Percentiles rank a stretch among this genome's conserved stretches.
These are phyloP conservation scores for Pipa parva DNA, from an alignment of 2,113 vertebrate species.

Conservation along the genomic window DNA sequence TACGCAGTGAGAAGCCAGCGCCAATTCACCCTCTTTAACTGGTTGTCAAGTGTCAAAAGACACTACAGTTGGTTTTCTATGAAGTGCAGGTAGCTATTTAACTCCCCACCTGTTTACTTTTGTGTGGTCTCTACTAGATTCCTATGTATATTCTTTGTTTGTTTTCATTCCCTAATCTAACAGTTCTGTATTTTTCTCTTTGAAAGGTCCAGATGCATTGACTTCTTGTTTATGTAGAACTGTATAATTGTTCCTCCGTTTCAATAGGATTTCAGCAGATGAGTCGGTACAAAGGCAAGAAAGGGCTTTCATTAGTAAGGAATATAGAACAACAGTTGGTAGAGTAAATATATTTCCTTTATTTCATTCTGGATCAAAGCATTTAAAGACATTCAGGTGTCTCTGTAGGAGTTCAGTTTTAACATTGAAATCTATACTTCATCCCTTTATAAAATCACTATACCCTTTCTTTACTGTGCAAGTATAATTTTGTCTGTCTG, in stretches of 20 bases:
- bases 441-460: no score
- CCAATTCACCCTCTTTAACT: not conserved
- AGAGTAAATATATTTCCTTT: constrained; percentile 33
- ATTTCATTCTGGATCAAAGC: constrained; percentile 24
- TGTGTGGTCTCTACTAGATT: constrained; percentile 30
- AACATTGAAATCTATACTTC: constrained; percentile 2
- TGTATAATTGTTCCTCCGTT: constrained; percentile 24
- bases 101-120: constrained; percentile 4
- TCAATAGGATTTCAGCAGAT: constrained; percentile 16
- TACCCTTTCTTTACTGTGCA: no score
- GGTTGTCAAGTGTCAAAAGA: not conserved
- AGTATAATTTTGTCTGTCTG: not conserved
- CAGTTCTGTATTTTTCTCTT: constrained; percentile 19
- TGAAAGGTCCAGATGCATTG: constrained; percentile 20
- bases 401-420: constrained; percentile 9
- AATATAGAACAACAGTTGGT: constrained; percentile 4
- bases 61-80: not conserved
- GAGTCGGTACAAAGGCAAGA: constrained; percentile 16
- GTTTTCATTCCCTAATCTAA: constrained; percentile 34
- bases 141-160: constrained; percentile 31
- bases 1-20: not conserved
- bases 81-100: not conserved
- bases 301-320: constrained; percentile 18
- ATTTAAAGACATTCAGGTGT: constrained; percentile 24
- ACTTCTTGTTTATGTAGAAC: constrained; percentile 19